Conservation (phyloP, 1,140 invertebrate genomes). For the Orussus abietinus region DNA sequence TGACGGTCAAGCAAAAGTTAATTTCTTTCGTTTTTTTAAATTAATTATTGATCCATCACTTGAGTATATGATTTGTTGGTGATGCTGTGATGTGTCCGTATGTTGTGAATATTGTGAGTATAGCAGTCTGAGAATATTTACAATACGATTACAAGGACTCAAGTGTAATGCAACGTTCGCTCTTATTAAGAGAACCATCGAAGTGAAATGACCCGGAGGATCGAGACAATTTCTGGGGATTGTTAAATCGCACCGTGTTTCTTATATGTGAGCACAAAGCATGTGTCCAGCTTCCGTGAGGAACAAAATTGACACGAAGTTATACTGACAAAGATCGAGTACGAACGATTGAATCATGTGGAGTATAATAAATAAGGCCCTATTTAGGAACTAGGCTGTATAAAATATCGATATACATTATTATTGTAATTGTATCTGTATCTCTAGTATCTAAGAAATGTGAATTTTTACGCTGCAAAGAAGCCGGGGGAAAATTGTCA, state of each 20-base stretch:
- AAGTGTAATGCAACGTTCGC: too few relatives aligned
- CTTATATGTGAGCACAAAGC: neutral
- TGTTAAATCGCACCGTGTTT: neutral
- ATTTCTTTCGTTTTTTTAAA: too few relatives aligned
- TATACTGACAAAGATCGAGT: neutral
- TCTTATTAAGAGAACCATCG: neutral
- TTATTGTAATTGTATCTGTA: conserved; percentile 1
- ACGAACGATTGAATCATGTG: neutral
- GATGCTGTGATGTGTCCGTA: too few relatives aligned
- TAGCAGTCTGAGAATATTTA: too few relatives aligned
- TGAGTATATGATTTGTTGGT: too few relatives aligned
- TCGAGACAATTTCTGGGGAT: neutral
- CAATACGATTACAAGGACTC: too few relatives aligned
- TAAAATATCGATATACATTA: neutral
- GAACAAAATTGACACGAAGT: neutral
- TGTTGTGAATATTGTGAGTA: too few relatives aligned
- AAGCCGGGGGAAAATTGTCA: neutral
- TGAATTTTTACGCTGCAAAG: neutral
- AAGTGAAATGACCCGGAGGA: neutral
- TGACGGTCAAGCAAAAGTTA: too few relatives aligned
- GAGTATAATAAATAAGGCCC: neutral
- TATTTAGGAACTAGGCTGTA: neutral
- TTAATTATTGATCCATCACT: too few relatives aligned
- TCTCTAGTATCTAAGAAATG: neutral
- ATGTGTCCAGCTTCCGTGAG: neutral